Percentiles rank a stretch among this genome's conserved stretches.
phyloP scores from a whole-genome alignment of 2,113 vertebrate species.

The Alligator mississippiensis region DNA sequence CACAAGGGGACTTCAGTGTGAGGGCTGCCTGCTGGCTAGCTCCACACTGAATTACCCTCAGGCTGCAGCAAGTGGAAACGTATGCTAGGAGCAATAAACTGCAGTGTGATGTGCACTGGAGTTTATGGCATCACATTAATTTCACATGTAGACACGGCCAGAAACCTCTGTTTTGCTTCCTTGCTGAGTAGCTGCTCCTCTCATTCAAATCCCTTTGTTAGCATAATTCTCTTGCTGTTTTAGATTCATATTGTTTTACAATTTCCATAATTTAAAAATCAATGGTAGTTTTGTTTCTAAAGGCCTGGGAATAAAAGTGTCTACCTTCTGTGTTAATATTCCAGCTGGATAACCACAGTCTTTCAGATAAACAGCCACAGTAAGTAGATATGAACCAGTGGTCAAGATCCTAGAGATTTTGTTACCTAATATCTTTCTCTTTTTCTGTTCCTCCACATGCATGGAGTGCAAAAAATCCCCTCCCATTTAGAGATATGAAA shows the following conservation, averaged over 20 bases:
- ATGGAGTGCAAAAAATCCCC: not conserved
- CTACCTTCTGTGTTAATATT: slow-evolving; percentile 2
- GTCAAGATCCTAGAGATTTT: not conserved
- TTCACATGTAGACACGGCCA: not conserved
- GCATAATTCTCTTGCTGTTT: not conserved
- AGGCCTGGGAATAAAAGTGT: not conserved
- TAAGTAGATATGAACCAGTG: not conserved
- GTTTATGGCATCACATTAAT: too few relatives aligned
- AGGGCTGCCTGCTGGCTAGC: too few relatives aligned
- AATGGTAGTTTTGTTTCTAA: not conserved
- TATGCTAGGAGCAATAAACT: too few relatives aligned
- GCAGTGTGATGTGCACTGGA: too few relatives aligned
- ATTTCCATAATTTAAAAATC: not conserved
- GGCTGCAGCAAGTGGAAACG: too few relatives aligned
- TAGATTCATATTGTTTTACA: not conserved
- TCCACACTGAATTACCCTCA: too few relatives aligned
- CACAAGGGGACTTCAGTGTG: too few relatives aligned
- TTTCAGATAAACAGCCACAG: not conserved
- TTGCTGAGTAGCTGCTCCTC: not conserved
- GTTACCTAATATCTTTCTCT: slow-evolving; percentile 1
- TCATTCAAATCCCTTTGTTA: not conserved
- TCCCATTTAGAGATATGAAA: not conserved
- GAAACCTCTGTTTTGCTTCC: not conserved
- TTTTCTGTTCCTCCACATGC: not conserved
- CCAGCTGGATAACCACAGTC: not conserved